These are phyloP conservation scores for Notamacropus eugenii DNA, from an alignment of 2,797 vertebrate genomes.

Conservation along the genomic window DNA sequence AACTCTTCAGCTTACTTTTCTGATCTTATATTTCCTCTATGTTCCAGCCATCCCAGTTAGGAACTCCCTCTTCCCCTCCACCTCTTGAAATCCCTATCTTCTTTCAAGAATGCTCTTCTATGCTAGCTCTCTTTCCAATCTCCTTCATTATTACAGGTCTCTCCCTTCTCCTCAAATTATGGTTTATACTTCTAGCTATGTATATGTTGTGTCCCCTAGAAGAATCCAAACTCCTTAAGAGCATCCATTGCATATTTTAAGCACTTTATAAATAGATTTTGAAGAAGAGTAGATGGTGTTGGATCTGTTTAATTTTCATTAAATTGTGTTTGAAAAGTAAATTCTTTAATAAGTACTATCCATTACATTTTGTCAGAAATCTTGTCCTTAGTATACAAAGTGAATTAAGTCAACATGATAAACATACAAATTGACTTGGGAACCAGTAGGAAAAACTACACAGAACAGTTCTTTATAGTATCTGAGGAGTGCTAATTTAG, in stretches of 20 bases:
- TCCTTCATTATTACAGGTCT: neutral
- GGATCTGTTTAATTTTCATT: conserved; percentile 10
- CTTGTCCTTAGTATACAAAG: conserved; percentile 29
- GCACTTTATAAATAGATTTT: neutral
- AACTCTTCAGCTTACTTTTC: neutral
- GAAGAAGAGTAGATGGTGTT: neutral
- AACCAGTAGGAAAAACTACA: neutral
- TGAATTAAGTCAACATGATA: neutral
- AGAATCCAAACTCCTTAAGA: neutral
- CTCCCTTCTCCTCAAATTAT: neutral
- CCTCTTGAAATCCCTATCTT: neutral
- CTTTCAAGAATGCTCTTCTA: neutral
- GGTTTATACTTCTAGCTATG: neutral
- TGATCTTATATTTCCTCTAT: neutral
- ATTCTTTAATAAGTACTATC: neutral
- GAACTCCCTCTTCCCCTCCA: neutral
- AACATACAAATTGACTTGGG: neutral
- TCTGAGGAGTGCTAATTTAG: conserved; percentile 12
- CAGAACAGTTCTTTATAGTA: neutral
- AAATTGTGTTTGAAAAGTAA: neutral
- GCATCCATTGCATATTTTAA: neutral
- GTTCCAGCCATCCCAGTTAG: neutral
- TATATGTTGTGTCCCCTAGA: neutral
- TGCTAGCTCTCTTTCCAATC: neutral
- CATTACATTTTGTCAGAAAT: conserved; percentile 3